These are phyloP conservation scores for Penaeus vannamei DNA, from an alignment of 1,140 invertebrate genomes.

Conservation along the genomic window DNA sequence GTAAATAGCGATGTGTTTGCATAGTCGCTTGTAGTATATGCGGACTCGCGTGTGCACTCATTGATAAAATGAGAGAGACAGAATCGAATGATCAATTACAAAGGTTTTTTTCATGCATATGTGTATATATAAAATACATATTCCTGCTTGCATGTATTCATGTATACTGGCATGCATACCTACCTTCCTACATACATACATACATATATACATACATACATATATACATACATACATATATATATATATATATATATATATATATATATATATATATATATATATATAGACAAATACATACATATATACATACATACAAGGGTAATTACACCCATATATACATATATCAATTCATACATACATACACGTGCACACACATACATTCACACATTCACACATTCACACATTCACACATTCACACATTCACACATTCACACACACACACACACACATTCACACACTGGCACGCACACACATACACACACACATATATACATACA, in stretches of 20 bases:
- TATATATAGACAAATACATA: background rate
- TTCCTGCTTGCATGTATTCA: conserved; percentile 5
- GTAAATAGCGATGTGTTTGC: no score
- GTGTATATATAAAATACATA: conserved; percentile 1
- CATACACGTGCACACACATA: conserved; percentile 24
- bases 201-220: conserved; percentile 24
- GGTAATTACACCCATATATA: background rate
- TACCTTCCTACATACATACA: conserved; percentile 29
- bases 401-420: background rate
- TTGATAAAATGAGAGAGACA: no score
- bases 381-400: conserved; percentile 17
- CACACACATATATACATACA: conserved; percentile 8
- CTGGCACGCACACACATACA: no score
- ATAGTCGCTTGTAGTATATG: no score
- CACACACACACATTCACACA: background rate
- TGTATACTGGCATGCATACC: background rate
- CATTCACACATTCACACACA: conserved; percentile 35
- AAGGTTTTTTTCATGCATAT: no score
- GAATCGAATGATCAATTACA: no score
- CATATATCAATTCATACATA: background rate
- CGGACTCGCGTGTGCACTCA: no score
- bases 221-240: conserved; percentile 17
- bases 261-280: background rate
- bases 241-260: background rate
- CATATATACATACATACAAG: background rate